phyloP scores from a whole-genome alignment of 1,140 invertebrate species.

The Latrodectus geometricus region DNA sequence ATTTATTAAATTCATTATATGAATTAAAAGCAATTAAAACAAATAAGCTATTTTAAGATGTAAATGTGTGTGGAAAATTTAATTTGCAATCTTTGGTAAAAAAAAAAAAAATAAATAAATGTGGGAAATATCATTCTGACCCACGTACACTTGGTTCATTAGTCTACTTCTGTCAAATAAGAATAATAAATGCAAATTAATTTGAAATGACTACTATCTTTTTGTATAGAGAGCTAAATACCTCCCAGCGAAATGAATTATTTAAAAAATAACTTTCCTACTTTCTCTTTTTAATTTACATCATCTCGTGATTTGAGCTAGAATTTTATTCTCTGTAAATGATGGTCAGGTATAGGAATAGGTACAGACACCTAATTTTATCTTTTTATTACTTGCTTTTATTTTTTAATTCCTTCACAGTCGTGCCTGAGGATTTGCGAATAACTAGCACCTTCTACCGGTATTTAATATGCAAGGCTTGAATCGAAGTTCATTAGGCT shows the following conservation, averaged over 20 bases:
- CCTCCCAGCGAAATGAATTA: slow-evolving; percentile 22
- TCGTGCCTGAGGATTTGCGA: background rate
- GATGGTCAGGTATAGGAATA: slow-evolving; percentile 24
- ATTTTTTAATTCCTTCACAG: background rate
- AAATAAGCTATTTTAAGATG: background rate
- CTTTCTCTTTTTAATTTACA: slow-evolving; percentile 30
- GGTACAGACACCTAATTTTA: too few relatives aligned
- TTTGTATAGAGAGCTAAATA: slow-evolving; percentile 9
- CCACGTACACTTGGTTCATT: slow-evolving; percentile 20
- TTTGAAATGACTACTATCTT: slow-evolving; percentile 13
- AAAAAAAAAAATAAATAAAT: too few relatives aligned
- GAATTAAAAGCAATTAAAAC: background rate
- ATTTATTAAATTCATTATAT: too few relatives aligned
- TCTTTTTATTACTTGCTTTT: slow-evolving; percentile 15
- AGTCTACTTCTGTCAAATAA: slow-evolving; percentile 24
- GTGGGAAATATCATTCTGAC: background rate
- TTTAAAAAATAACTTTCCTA: slow-evolving; percentile 3
- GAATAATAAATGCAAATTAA: slow-evolving; percentile 21
- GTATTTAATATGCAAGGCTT: slow-evolving; percentile 41
- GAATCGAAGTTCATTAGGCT: slow-evolving; percentile 15
- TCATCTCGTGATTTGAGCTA: slow-evolving; percentile 26
- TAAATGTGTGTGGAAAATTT: background rate
- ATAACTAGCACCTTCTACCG: slow-evolving; percentile 37
- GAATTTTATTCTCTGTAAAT: slow-evolving; percentile 11
- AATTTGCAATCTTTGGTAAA: background rate